phyloP scores from a whole-genome alignment of 2,113 vertebrate species.

The Probosciger aterrimus region DNA sequence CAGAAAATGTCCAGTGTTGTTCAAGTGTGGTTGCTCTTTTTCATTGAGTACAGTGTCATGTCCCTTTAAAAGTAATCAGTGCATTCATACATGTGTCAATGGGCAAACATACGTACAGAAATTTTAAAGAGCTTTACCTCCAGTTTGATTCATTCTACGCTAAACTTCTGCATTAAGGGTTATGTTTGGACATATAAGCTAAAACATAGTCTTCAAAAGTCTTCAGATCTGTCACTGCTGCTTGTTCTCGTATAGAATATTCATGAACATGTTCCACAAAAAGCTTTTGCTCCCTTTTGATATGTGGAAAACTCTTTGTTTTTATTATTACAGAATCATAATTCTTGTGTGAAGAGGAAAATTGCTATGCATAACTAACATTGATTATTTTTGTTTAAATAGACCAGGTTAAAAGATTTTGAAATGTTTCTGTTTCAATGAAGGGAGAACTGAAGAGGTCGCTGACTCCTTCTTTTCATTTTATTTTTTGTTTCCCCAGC shows the following conservation, averaged over 20 bases:
- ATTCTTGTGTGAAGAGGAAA: not conserved
- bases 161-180: not conserved
- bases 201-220: not conserved
- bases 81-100: fast-evolving
- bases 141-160: not conserved
- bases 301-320: not conserved
- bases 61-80: not conserved
- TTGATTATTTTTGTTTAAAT: not conserved
- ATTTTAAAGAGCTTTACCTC: not conserved
- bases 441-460: not conserved
- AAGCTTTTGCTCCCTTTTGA: not conserved
- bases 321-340: not conserved
- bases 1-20: not conserved
- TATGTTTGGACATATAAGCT: not conserved
- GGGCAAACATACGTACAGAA: not conserved
- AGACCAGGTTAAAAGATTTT: not conserved
- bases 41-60: not conserved
- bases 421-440: not conserved
- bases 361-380: not conserved
- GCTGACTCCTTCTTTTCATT: not conserved
- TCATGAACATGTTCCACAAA: not conserved
- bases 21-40: not conserved
- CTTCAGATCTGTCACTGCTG: not conserved
- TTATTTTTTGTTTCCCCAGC: too few relatives aligned
- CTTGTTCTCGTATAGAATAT: not conserved